Base-by-base conservation (phyloP, 2,113 vertebrate genomes). In the Rallus limicola region DNA sequence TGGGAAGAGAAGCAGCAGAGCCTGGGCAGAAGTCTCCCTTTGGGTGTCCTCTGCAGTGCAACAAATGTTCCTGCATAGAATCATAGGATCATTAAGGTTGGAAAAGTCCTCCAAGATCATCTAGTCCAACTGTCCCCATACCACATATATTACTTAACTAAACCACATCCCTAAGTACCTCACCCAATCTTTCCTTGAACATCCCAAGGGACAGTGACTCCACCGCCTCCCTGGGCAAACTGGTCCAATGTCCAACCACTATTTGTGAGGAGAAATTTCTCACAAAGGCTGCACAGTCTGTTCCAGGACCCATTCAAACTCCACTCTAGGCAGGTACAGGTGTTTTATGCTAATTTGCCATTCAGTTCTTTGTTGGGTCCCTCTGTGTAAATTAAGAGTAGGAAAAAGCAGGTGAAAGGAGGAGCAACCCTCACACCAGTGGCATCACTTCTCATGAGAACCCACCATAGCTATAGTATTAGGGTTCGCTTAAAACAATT, bases 61-160 rank as follows among this genome's bases (percentile, higher is more conserved):
- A 53, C 5, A 31, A 11, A 3, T 0, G 2, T 33, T 12, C 25
- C 34, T 2, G 1, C 8, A 4, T 0, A 46, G 44, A 46, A 46
- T 46, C 44, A 46, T 46, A 46, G 17, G 44, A 46, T 46, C 17
- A 18, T 46, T 46, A 46, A 46, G 44, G 17, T 19, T 46, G 44
- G 44, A 46, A 46, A 46, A 46, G 44, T 19, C 44, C 16, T 46
- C 44, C 44, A 18, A 46, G 44, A 18, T 46, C 44, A 46, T 46
- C 44, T 46, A 46, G 44, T 46, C 17, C 44, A 46, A 46, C 44
- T 46, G 44, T 46, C 44, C 44, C 44, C 44, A 46, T 46, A 46
- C 44, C 44, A 46, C 44, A 17, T 46, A 46, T 46, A 46, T 46
- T 46, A 46, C 44, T 40, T 46, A 46, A 42, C 42, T 15, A 42